A percentile compares a stretch with the other conserved stretches of the same genome.
Evolutionary conservation across 2,113 vertebrate genomes (phyloP).

Genomic region (Cnemophilus loriae): DNA sequence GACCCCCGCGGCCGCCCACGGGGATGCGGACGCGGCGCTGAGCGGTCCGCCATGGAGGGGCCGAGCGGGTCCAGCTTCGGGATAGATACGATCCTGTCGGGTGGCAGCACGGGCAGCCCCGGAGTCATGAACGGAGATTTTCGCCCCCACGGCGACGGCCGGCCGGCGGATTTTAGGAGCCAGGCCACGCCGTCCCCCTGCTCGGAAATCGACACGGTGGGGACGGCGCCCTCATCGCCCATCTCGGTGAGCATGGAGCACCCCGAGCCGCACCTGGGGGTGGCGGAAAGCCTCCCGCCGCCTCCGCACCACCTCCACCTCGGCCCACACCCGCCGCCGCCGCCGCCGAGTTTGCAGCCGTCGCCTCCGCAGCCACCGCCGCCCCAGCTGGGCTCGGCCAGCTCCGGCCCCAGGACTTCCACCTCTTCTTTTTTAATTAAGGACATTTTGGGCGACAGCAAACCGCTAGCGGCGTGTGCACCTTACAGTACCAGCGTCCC

Average conservation of each 20-base stretch:
- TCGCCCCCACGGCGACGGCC: conserved; percentile 81
- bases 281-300: conserved; percentile 75
- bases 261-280: conserved; percentile 80
- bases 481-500: conserved; percentile 96
- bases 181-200: conserved; percentile 89
- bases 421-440: conserved; percentile 98
- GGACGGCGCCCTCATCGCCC: conserved; percentile 90
- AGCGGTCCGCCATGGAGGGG: conserved; percentile 87
- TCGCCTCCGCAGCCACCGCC: conserved; percentile 63
- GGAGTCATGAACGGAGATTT: conserved; percentile 92
- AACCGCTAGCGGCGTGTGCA: conserved; percentile 95
- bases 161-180: conserved; percentile 88
- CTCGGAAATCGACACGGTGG: conserved; percentile 96
- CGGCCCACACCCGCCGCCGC: conserved; percentile 71
- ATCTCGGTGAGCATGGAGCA: conserved; percentile 94
- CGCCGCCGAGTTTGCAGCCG: conserved; percentile 71
- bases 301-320: conserved; percentile 82
- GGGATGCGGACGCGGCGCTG: conserved; percentile 81
- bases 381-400: conserved; percentile 79
- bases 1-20: conserved; percentile 48
- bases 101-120: conserved; percentile 82
- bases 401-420: conserved; percentile 89
- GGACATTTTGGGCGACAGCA: conserved; percentile 98
- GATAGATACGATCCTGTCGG: conserved; percentile 97
- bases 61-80: conserved; percentile 95